Conservation (phyloP, 2,113 vertebrate species). For the Tupaia chinensis region DNA sequence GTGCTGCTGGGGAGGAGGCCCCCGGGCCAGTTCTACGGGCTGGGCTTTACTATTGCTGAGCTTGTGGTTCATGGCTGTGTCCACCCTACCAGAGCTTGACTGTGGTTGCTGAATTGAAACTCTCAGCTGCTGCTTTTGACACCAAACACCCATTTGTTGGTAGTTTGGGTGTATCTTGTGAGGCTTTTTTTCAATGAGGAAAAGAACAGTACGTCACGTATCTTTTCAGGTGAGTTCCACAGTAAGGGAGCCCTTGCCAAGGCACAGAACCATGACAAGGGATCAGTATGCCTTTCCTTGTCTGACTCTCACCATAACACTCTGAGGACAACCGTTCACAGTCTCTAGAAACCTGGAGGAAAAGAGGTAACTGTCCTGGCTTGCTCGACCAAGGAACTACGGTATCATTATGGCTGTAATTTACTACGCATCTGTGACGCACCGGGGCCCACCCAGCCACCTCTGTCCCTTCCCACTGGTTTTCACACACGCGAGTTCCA, state of each 20-base stretch:
- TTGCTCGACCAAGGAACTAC: no score
- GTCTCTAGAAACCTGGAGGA: background rate
- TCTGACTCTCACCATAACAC: rapidly evolving
- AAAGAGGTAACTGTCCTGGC: background rate
- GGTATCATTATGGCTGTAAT: no score
- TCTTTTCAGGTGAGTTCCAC: background rate
- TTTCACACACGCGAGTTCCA: background rate
- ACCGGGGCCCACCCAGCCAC: background rate
- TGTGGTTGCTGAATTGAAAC: background rate
- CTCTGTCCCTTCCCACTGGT: no score
- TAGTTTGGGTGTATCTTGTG: background rate
- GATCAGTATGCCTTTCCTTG: rapidly evolving
- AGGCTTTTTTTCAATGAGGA: constrained; percentile 20
- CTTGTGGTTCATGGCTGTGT: background rate
- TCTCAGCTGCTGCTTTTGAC: background rate
- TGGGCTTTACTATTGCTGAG: background rate
- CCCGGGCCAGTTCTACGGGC: background rate
- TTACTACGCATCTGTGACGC: rapidly evolving
- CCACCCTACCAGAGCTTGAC: rapidly evolving
- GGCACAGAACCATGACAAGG: background rate
- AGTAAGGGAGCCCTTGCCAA: background rate
- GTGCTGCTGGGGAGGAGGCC: rapidly evolving
- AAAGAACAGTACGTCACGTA: rapidly evolving
- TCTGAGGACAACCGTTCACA: background rate
- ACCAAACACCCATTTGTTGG: background rate